A percentile compares a stretch with the other conserved stretches of the same genome.
phyloP scores from a whole-genome alignment of 2,888 invertebrate species.

The Lycaena phlaeas region DNA sequence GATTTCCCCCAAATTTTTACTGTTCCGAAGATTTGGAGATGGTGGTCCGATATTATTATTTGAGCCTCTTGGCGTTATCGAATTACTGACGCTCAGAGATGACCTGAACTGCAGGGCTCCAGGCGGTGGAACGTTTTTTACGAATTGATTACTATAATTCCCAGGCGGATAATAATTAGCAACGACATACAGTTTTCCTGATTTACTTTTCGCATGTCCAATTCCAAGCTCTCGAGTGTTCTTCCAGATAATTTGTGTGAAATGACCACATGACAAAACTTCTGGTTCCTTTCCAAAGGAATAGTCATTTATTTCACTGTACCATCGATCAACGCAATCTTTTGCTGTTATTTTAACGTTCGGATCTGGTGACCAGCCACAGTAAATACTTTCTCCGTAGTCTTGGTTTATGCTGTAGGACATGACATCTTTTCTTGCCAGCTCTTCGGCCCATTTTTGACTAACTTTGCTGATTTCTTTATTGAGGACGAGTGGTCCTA shows the following conservation, averaged over 20 bases:
- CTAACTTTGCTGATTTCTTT: slow-evolving; percentile 77
- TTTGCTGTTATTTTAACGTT: slow-evolving; percentile 76
- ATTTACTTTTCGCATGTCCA: slow-evolving; percentile 81
- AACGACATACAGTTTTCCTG: slow-evolving; percentile 87
- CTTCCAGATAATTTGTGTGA: slow-evolving; percentile 90
- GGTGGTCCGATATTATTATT: slow-evolving; percentile 42
- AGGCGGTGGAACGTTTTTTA: slow-evolving; percentile 77
- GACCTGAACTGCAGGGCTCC: slow-evolving; percentile 51
- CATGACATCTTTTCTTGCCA: slow-evolving; percentile 76
- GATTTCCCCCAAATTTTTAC: slow-evolving; percentile 42
- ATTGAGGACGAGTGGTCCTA: slow-evolving; percentile 63
- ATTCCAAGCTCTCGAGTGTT: slow-evolving; percentile 81
- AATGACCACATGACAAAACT: slow-evolving; percentile 76
- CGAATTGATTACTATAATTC: slow-evolving; percentile 81
- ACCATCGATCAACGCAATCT: slow-evolving; percentile 84
- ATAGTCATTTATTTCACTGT: slow-evolving; percentile 81
- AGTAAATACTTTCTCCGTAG: slow-evolving; percentile 81
- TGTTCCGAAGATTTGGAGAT: slow-evolving; percentile 38
- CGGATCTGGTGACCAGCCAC: slow-evolving; percentile 78
- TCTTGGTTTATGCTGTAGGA: slow-evolving; percentile 76
- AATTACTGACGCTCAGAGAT: slow-evolving; percentile 22
- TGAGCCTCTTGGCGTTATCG: slow-evolving; percentile 29
- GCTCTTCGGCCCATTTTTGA: slow-evolving; percentile 80
- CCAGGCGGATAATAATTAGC: slow-evolving; percentile 89
- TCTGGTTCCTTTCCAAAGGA: slow-evolving; percentile 79